These are phyloP conservation scores for Theonella swinhoei DNA, from an alignment of 37 sponge, comb jelly and placozoan genomes.

Conservation along the genomic window DNA sequence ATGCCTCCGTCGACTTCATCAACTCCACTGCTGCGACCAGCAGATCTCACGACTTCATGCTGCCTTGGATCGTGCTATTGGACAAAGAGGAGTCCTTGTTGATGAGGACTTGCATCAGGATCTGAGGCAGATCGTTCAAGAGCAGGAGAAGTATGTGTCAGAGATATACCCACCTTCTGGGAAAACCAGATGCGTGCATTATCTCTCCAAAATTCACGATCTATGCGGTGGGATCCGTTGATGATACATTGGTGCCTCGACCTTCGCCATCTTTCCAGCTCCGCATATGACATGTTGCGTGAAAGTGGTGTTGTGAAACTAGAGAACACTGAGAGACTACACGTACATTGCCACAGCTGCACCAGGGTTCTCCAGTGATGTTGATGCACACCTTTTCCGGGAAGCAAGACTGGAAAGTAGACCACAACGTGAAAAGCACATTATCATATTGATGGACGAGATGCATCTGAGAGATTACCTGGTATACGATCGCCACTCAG, in stretches of 20 bases:
- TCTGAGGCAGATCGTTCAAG: neutral
- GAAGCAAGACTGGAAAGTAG: too few relatives aligned
- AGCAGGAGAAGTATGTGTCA: too few relatives aligned
- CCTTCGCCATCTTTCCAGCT: slow-evolving; percentile 22
- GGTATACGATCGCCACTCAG: too few relatives aligned
- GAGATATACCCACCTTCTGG: too few relatives aligned
- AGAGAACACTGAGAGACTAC: too few relatives aligned
- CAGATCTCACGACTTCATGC: neutral
- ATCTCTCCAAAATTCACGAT: neutral
- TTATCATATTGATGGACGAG: too few relatives aligned
- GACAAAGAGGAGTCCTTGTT: neutral
- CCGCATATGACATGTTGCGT: slow-evolving; percentile 23
- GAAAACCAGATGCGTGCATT: slow-evolving; percentile 18
- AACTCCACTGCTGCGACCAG: neutral
- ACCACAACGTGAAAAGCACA: too few relatives aligned
- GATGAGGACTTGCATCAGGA: neutral
- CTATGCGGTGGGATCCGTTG: slow-evolving; percentile 27
- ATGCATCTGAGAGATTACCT: too few relatives aligned
- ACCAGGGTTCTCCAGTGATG: too few relatives aligned
- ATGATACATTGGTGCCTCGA: slow-evolving; percentile 31
- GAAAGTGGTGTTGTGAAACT: slow-evolving; percentile 5
- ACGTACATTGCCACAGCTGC: too few relatives aligned
- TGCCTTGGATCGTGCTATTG: neutral
- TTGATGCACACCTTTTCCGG: too few relatives aligned
- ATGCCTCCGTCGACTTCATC: neutral